Percentiles rank a stretch among this genome's conserved stretches.
Conservation (phyloP, 53 echinoderm and acorn worm genomes). For the Temnopleurus reevesii region DNA sequence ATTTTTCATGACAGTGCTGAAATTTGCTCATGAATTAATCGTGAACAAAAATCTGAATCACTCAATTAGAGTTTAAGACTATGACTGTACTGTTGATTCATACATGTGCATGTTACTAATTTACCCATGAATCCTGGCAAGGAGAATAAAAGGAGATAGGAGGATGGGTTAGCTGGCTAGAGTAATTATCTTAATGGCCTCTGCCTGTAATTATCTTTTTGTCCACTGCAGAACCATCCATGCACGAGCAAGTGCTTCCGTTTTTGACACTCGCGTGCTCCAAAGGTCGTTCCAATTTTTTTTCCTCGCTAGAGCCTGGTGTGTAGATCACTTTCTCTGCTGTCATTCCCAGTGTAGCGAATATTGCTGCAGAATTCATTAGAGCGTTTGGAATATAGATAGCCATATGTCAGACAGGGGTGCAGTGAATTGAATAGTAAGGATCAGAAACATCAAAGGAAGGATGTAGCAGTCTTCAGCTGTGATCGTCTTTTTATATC, state of each 20-base stretch:
- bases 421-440: neutral
- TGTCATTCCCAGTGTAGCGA: neutral
- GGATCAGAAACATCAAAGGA: neutral
- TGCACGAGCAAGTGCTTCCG: constrained; percentile 15
- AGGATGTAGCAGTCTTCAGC: too few relatives aligned
- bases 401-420: neutral
- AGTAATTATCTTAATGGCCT: constrained; percentile 26
- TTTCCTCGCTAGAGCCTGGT: neutral
- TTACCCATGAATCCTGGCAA: neutral
- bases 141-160: neutral
- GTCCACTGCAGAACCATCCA: neutral
- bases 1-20: too few relatives aligned
- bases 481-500: neutral
- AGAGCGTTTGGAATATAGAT: neutral
- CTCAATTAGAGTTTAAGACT: too few relatives aligned
- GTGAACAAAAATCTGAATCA: too few relatives aligned
- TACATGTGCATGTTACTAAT: too few relatives aligned
- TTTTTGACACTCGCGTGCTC: neutral
- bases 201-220: constrained; percentile 26
- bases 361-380: neutral
- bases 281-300: neutral
- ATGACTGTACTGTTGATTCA: too few relatives aligned
- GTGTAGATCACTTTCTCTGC: neutral
- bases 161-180: neutral
- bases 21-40: too few relatives aligned